These are phyloP conservation scores for Drosophila colorata DNA, from an alignment of 2,888 invertebrate genomes.

Conservation along the genomic window DNA sequence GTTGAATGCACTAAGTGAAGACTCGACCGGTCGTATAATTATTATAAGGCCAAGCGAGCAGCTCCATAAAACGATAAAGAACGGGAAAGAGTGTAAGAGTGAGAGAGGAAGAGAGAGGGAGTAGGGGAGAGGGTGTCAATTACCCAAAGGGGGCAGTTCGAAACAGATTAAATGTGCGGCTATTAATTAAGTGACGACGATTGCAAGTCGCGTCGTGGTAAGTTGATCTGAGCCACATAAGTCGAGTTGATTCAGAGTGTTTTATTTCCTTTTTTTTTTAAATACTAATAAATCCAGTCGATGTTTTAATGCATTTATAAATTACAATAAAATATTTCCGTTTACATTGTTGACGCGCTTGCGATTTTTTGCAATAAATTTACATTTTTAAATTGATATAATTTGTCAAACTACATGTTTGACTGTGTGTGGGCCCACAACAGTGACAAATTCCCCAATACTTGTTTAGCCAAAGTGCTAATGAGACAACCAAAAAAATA, in stretches of 20 bases:
- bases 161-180: constrained; percentile 69
- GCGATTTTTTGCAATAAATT: constrained; percentile 46
- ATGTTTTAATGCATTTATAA: constrained; percentile 57
- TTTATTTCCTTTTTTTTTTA: not conserved
- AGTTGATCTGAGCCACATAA: constrained; percentile 22
- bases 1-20: constrained; percentile 70
- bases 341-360: constrained; percentile 41
- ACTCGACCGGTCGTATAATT: constrained; percentile 56
- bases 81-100: constrained; percentile 8
- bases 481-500: constrained; percentile 22
- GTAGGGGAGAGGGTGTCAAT: not conserved
- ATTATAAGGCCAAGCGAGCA: constrained; percentile 54
- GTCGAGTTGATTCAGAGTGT: constrained; percentile 62
- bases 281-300: constrained; percentile 54
- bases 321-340: constrained; percentile 74
- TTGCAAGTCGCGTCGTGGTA: constrained; percentile 46
- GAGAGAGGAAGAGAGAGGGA: not conserved
- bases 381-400: constrained; percentile 46
- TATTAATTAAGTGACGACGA: constrained; percentile 70
- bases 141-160: constrained; percentile 33
- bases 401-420: constrained; percentile 62
- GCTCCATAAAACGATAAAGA: constrained; percentile 65
- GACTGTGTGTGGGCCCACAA: constrained; percentile 31
- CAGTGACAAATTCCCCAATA: constrained; percentile 52
- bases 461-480: constrained; percentile 30